phyloP scores from a whole-genome alignment of 2,888 invertebrate genomes.

The Calephelis perditalis region DNA sequence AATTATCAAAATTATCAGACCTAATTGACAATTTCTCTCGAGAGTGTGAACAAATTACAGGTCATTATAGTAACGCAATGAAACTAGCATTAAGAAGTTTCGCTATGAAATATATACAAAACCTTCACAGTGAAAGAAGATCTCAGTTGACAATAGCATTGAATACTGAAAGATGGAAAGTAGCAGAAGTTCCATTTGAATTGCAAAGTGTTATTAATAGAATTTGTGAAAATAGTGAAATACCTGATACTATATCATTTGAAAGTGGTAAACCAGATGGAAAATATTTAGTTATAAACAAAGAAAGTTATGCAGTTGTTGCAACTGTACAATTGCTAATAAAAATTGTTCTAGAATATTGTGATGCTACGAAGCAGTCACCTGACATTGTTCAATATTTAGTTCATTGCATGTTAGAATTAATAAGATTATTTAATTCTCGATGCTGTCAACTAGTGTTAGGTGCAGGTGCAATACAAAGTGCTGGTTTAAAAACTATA shows the following conservation, averaged over 20 bases:
- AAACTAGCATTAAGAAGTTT: constrained; percentile 90
- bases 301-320: constrained; percentile 86
- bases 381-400: constrained; percentile 89
- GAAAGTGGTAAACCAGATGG: constrained; percentile 66
- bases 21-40: constrained; percentile 88
- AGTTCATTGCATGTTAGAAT: constrained; percentile 91
- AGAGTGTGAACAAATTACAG: constrained; percentile 86
- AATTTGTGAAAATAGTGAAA: constrained; percentile 76
- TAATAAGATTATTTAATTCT: constrained; percentile 92
- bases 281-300: constrained; percentile 80
- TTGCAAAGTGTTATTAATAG: constrained; percentile 91
- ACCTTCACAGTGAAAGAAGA: constrained; percentile 93
- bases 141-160: constrained; percentile 89
- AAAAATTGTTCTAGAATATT: constrained; percentile 95
- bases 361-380: constrained; percentile 87
- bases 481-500: constrained; percentile 95
- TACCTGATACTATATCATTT: constrained; percentile 54
- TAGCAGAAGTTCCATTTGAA: constrained; percentile 92
- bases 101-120: constrained; percentile 93
- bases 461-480: constrained; percentile 96
- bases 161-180: constrained; percentile 96
- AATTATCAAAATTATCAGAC: constrained; percentile 86
- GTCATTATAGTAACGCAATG: constrained; percentile 86
- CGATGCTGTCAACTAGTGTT: constrained; percentile 95
- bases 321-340: constrained; percentile 91